Evolutionary conservation across 2,113 vertebrate species (phyloP), one percentile per base, ranked within the genome.

Genomic region (Triplophysa tibetana): DNA sequence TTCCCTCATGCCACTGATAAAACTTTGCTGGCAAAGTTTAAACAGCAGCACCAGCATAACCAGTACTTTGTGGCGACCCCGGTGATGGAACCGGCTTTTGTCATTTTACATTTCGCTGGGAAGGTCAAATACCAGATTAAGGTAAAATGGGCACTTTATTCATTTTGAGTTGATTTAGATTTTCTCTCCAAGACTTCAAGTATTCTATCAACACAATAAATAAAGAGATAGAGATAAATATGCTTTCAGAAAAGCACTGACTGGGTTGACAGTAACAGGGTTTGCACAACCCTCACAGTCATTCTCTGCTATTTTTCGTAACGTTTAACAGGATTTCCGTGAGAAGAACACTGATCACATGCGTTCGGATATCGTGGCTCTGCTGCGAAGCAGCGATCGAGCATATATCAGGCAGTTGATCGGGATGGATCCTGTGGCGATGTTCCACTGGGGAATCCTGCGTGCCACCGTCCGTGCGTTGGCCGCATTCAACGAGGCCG

Each of bases 311-410:
- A 0, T 8, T 38, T 33, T 38, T 38, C 7, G 33, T 38, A 38
- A 38, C 33, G 1, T 38, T 38, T 38, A 8, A 38, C 87, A 99
- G 98, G 98, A 99, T 87, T 99, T 99, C 89, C 93, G 98, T 19
- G 98, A 99, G 91, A 99, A 99, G 81, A 99, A 99, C 85, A 99
- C 97, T 23, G 98, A 99, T 87, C 96, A 98, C 92, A 99, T 99
- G 98, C 94, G 98, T 2, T 95, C 97, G 0, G 98, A 99, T 78
- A 99, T 99, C 0, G 96, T 99, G 68, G 97, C 96, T 0, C 91
- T 99, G 21, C 90, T 99, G n/a, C 90, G 98, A 9, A 94, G 98
- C 89, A 99, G 98, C 0, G 96, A 98, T 85, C 94, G 96, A 1
- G 92, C 95, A 0, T 99, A 95, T 0, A 94, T 99, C 72, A 95